Base-by-base conservation (phyloP, 2,797 vertebrate species). In the Xenentodon cancila region DNA sequence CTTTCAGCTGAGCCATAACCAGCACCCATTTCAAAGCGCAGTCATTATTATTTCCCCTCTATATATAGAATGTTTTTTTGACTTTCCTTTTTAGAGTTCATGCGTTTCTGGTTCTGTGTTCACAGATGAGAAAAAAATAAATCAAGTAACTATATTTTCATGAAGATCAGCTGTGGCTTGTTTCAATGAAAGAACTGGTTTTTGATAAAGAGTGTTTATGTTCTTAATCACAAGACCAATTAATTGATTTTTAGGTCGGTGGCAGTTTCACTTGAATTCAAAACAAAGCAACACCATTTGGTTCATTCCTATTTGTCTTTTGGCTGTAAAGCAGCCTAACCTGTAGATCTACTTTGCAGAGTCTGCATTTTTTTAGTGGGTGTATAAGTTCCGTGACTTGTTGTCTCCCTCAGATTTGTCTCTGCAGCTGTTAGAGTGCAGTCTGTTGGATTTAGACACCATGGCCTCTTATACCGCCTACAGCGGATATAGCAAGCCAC, bases 391-490 rank as follows among this genome's bases (percentile, higher is more conserved):
- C 47, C 71, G 53, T 22, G 45, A 53, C 81, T 60, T 40, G 53
- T 22, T 71, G n/a, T 53, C 68, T 57, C 51, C 0, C 53, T 84
- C 86, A 88, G 67, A 83, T 73, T 82, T 54, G 32, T 64, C 32
- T 54, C 58, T 7, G 19, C 43, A 19, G 45, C 57, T 25, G 80
- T 45, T 42, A 61, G 64, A 53, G 74, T 5, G 49, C 37, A 68
- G 62, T 48, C 37, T 64, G 54, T 54, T 46, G 19, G 55, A 16
- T 27, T 7, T 11, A 53, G 50, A 53, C 27, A 0, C 51, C 0
- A 90, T 90, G 75, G 86, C 90, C 53, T 49, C 89, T 25, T 92
- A 91, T 78, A 87, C 85, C 0, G 85, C 86, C 11, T 92, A 92
- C 79, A 91, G 85, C 12, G 89, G 85, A 81, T 92, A 92, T 76